Percentiles rank a stretch among this genome's conserved stretches.
These are phyloP conservation scores for Peromyscus aztecus DNA, from an alignment of 2,797 vertebrate species.

Conservation along the genomic window DNA sequence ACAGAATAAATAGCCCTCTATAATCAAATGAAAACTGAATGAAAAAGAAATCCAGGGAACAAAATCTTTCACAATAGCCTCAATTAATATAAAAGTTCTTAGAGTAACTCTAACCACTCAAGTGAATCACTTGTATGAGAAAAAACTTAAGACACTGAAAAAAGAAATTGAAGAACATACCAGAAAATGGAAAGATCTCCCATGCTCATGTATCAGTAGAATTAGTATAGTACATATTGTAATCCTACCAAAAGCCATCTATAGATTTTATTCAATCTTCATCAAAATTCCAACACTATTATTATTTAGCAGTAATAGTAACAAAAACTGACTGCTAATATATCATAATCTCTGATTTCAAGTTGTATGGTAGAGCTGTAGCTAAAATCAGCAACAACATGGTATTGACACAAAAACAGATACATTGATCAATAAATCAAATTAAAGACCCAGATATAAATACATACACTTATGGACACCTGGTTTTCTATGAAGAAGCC, in stretches of 20 bases:
- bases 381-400: neutral
- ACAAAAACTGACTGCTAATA: neutral
- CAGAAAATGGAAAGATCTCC: neutral
- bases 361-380: neutral
- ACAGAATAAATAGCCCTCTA: neutral
- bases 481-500: neutral
- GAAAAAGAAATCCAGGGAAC: neutral
- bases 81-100: neutral
- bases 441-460: neutral
- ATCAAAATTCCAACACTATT: neutral
- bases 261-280: neutral
- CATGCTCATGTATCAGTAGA: neutral
- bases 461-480: neutral
- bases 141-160: neutral
- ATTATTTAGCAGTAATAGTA: neutral
- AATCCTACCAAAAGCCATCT: neutral
- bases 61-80: neutral
- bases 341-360: neutral
- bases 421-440: neutral
- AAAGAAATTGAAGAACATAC: neutral
- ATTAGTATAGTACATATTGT: neutral
- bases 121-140: neutral
- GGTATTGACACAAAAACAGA: neutral
- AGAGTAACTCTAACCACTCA: neutral
- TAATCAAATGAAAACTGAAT: neutral